Conservation (phyloP, 2,797 vertebrate genomes). For the Rhincodon typus region DNA sequence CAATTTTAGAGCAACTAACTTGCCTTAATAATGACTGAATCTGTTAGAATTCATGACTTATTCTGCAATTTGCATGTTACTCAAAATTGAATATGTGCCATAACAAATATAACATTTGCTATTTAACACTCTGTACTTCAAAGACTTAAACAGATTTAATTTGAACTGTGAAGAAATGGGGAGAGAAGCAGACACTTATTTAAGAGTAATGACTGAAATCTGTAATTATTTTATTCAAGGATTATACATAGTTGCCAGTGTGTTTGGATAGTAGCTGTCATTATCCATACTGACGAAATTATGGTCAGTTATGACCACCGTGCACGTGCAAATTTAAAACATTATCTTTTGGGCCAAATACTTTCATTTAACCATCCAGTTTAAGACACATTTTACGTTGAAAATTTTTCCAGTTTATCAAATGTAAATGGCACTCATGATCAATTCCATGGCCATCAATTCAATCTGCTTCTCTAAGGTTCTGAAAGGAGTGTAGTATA, state of each 20-base stretch:
- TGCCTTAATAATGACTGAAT: neutral
- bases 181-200: neutral
- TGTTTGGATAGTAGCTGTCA: neutral
- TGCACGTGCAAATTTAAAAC: neutral
- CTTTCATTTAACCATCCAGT: neutral
- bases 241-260: neutral
- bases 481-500: neutral
- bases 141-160: neutral
- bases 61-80: neutral
- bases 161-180: neutral
- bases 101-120: neutral
- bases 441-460: neutral
- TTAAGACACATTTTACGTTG: neutral
- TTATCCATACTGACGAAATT: neutral
- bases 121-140: neutral
- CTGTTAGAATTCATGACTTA: neutral
- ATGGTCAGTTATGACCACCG: neutral
- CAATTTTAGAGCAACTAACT: neutral
- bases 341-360: neutral
- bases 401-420: neutral
- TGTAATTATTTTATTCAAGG: neutral
- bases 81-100: neutral
- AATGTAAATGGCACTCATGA: neutral
- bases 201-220: neutral
- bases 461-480: neutral